Base-by-base conservation (phyloP, 1,140 invertebrate genomes). In the Hycleus phaleratus region DNA sequence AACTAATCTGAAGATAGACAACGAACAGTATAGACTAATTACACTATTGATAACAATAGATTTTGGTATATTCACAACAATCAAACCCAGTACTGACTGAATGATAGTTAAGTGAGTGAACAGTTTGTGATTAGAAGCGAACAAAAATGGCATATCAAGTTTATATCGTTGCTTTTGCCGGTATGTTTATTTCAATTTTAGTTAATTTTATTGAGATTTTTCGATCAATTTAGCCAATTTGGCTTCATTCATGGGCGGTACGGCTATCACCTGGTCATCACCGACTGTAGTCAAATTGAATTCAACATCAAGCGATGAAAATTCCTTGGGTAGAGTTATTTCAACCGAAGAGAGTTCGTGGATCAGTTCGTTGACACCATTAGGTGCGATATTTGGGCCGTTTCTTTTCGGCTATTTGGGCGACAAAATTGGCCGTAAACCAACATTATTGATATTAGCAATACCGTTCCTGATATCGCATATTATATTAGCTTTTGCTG, bases 301-400 rank as follows among this genome's bases (percentile, higher is more conserved):
- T 26, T 40, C 24, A n/a, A 46, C 60, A 4, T 58, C 59, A 11
- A 18, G 18, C 18, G 18, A 18, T 18, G 60, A 62, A 5, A 67
- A 60, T 38, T 66, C 66, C 7, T 60, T 71, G 4, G 75, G 75
- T 0, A 57, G 60, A 48, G 59, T 57, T 46, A 59, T 81, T 4
- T 75, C 73, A 0, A 12, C 59, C 0, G 77, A 81, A 2, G 75
- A 88, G 64, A 72, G 74, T 42, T 85, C 89, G 0, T 94, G 89
- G 90, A 86, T 93, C 54, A 86, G 85, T 0, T 88, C 87, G 0
- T 71, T 94, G 3, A 74, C 93, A 48, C 81, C 88, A 0, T 67
- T 94, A 11, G 91, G 91, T 10, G 88, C 90, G n/a, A 77, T 90
- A 3, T 56, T 67, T 11, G 68, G 68, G 2, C 65, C 70, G 0